These are phyloP conservation scores for Rhynchotus rufescens DNA, from an alignment of 2,797 vertebrate species.

Conservation along the genomic window DNA sequence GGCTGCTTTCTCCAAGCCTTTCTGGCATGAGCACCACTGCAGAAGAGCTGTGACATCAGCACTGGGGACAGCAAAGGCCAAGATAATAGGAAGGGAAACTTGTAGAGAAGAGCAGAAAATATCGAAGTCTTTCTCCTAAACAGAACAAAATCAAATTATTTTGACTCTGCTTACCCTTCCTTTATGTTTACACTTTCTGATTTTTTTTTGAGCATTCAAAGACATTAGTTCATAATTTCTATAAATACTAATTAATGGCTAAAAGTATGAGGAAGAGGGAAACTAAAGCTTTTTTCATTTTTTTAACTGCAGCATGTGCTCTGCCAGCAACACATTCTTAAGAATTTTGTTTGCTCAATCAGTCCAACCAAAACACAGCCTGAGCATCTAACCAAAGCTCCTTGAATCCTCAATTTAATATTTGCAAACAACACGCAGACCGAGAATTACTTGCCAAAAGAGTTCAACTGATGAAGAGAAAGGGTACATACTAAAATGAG, in stretches of 20 bases:
- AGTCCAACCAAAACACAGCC: conserved; percentile 44
- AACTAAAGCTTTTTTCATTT: conserved; percentile 31
- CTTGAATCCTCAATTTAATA: not conserved
- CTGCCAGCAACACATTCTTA: conserved; percentile 21
- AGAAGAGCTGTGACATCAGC: conserved; percentile 43
- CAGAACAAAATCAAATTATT: conserved; percentile 30
- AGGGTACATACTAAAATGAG: not conserved
- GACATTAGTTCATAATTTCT: conserved; percentile 35
- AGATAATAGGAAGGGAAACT: conserved; percentile 39
- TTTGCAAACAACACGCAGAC: not conserved
- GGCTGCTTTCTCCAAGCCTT: conserved; percentile 29
- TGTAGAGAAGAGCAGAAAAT: conserved; percentile 33
- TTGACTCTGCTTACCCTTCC: conserved; percentile 35
- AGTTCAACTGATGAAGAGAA: not conserved
- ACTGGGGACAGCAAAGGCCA: conserved; percentile 27
- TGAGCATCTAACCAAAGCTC: conserved; percentile 28
- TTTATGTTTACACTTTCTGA: conserved; percentile 44
- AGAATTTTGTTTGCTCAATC: conserved; percentile 46
- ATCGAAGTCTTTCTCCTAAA: conserved; percentile 61
- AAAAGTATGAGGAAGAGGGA: conserved; percentile 17
- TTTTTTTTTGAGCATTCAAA: conserved; percentile 38
- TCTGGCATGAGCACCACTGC: not conserved
- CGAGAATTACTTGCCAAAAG: not conserved
- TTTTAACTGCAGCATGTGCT: conserved; percentile 25
- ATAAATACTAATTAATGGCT: conserved; percentile 47